These are phyloP conservation scores for Syrphus vitripennis DNA, from an alignment of 2,888 invertebrate genomes.

Conservation along the genomic window DNA sequence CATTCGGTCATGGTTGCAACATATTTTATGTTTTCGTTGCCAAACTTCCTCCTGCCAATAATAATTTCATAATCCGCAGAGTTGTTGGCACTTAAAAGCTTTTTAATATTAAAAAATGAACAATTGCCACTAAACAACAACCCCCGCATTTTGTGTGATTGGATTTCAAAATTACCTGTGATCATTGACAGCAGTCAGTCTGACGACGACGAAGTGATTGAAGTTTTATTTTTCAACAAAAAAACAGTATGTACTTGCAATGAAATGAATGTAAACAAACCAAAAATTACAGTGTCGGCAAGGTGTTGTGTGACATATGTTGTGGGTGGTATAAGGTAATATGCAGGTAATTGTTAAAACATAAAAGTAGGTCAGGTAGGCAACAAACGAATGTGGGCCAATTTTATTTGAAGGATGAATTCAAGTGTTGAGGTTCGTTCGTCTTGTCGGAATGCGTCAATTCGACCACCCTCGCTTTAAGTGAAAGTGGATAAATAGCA, in stretches of 20 bases:
- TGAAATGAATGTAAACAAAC: not conserved
- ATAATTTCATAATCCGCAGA: constrained; percentile 22
- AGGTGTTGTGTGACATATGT: not conserved
- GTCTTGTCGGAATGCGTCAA: constrained; percentile 8
- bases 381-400: constrained; percentile 3
- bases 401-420: constrained; percentile 8
- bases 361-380: constrained; percentile 40
- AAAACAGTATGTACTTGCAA: not conserved
- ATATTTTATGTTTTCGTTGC: not conserved
- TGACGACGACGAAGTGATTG: constrained; percentile 26
- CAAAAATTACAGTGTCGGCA: constrained; percentile 18
- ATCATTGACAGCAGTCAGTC: constrained; percentile 44
- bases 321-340: constrained; percentile 27
- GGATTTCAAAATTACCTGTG: constrained; percentile 40
- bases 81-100: not conserved
- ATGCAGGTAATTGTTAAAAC: constrained; percentile 40
- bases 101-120: constrained; percentile 2
- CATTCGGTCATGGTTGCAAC: constrained; percentile 27
- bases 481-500: constrained; percentile 37
- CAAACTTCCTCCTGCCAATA: constrained; percentile 19
- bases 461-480: constrained; percentile 40
- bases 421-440: constrained; percentile 18
- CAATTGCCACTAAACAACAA: constrained; percentile 4
- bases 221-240: not conserved
- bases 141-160: constrained; percentile 50